phyloP scores from a whole-genome alignment of 2,113 vertebrate species.

The Erythrocebus patas region DNA sequence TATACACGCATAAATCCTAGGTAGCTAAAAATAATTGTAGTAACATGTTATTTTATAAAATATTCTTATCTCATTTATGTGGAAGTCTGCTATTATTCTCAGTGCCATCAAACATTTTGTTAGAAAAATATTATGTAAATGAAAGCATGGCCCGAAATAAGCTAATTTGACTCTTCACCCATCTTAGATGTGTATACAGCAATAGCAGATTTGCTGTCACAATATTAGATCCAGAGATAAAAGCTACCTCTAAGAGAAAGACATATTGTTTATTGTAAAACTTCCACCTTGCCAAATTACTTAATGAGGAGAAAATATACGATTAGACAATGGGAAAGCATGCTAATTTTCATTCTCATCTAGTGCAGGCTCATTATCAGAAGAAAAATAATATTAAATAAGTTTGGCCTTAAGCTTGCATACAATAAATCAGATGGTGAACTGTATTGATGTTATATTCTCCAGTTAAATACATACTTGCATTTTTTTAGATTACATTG shows the following conservation, averaged over 20 bases:
- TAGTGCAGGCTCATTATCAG: background rate
- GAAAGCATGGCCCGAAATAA: background rate
- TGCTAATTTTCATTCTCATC: background rate
- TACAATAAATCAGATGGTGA: background rate
- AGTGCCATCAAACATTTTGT: background rate
- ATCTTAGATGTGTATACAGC: background rate
- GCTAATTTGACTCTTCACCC: background rate
- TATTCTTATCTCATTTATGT: background rate
- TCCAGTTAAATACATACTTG: background rate
- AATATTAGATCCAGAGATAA: background rate
- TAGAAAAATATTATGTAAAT: background rate
- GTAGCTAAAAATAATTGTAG: background rate
- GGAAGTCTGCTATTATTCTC: background rate
- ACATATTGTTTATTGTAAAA: background rate
- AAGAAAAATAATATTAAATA: slow-evolving; percentile 1
- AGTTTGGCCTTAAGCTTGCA: background rate
- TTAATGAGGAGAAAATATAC: background rate
- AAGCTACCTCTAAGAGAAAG: background rate
- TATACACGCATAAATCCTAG: background rate
- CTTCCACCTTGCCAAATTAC: background rate
- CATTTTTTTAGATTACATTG: background rate
- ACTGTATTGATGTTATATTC: background rate
- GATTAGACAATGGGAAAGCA: background rate
- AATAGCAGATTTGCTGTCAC: background rate
- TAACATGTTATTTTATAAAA: background rate